Base-by-base conservation (phyloP, 2,888 invertebrate species). In the Drosophila meridiana region DNA sequence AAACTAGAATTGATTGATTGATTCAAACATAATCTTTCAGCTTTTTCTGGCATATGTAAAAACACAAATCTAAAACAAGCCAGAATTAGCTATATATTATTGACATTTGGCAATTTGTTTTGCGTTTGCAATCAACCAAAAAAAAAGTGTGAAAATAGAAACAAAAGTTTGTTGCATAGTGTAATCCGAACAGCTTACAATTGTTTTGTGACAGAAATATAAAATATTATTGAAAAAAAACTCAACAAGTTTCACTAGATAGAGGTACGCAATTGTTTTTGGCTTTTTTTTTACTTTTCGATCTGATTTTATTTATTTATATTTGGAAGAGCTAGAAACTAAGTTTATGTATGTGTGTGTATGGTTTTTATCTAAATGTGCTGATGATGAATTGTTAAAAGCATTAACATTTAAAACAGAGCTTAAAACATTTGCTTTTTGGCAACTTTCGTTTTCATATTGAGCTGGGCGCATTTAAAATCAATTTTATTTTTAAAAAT, bases 391-490 rank as follows among this genome's bases (percentile, higher is more conserved):
- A 50, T 42, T 58, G 20, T 62, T 57, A 65, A 72, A 68, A 72
- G 55, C 73, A 47, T 61, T 59, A 80, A 80, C 75, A 69, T 48
- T 80, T 69, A 82, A 80, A 72, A 80, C 42, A 52, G 61, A 66
- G 59, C 34, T 58, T 47, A 65, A 82, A 82, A 55, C 26, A 62
- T 32, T 48, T n/a, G 26, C 20, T 20, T 20, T 70, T 83, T 80
- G 80, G 77, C 83, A 76, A 48, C 34, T 66, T 57, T 63, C 53
- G 69, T 30, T 52, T 66, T 61, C 67, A 50, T 78, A 64, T 79
- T 76, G 65, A 82, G 82, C 77, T 61, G 65, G 56, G 68, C 65
- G 72, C 68, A 30, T 62, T 71, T 82, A 84, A 87, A 87, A 87
- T 82, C 57, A 69, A 73, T 50, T 32, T 63, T 69, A 83, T 83